Base-by-base conservation (phyloP, 2,797 vertebrate genomes). In the Aselliscus stoliczkanus region DNA sequence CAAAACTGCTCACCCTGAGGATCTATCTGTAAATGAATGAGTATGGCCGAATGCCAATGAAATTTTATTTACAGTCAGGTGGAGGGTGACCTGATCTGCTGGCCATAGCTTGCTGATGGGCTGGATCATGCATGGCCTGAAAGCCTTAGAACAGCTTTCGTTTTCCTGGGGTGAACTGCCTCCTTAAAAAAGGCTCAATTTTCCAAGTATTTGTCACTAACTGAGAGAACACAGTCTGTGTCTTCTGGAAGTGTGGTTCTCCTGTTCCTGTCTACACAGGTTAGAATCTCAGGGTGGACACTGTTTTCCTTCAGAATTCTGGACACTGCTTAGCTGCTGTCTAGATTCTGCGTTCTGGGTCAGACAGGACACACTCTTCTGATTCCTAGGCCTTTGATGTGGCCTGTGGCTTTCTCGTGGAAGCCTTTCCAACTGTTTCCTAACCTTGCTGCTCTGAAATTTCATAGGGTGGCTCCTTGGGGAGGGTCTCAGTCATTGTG, bases 281-380 rank as follows among this genome's bases (percentile, higher is more conserved):
- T 31, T 31, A 58, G 67, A 12, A 18, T 27, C 0, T 52, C 20
- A n/a, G 12, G 8, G 11, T 37, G 70, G 58, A 18, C 25, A n/a
- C 2, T 2, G 18, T 15, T 39, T 52, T 64, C 67, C 31, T 17
- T 47, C 23, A 54, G 69, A 31, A 21, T 23, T 14, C 77, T 39
- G 58, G 10, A 39, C 52, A 0, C 7, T 1, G 6, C 60, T 25
- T 18, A 21, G 5, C 1, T 14, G 73, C 11, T 0, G 9, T 21
- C 65, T 11, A 29, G 69, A 12, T 31, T 23, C 58, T 7, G 44
- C 10, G 1, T 31, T 13, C 11, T n/a, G 3, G 34, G 1, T n/a
- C 34, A 62, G 37, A 13, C 2, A 42, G 77, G 60, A 58, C n/a
- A 47, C 0, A 6, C 39, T 23, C 42, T 15, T 29, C 77, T 29